phyloP scores from a whole-genome alignment of 2,888 invertebrate species.

The Ptilodon capucinus region DNA sequence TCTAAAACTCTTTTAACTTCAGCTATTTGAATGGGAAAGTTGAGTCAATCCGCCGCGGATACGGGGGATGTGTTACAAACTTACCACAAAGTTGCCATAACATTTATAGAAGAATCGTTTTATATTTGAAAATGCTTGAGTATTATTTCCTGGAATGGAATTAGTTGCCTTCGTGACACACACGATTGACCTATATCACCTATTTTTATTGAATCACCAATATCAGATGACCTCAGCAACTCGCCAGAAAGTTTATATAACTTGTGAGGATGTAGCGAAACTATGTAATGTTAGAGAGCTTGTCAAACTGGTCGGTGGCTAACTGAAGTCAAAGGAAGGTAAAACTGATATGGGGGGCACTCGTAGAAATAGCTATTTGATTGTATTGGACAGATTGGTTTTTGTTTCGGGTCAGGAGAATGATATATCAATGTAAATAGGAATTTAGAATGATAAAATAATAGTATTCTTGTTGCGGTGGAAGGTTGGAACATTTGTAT shows the following conservation, averaged over 20 bases:
- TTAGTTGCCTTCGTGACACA: constrained; percentile 64
- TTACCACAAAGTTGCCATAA: constrained; percentile 58
- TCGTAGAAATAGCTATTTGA: constrained; percentile 43
- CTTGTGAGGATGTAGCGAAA: constrained; percentile 13
- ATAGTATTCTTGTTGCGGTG: background rate
- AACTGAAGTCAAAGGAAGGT: constrained; percentile 32
- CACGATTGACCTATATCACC: constrained; percentile 65
- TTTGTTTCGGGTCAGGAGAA: constrained; percentile 33
- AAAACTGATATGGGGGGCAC: constrained; percentile 34
- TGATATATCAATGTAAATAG: constrained; percentile 26
- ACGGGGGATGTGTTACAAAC: constrained; percentile 50
- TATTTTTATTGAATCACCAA: constrained; percentile 51
- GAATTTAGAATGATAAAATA: constrained; percentile 17
- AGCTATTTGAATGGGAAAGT: constrained; percentile 49
- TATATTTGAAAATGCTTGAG: constrained; percentile 63
- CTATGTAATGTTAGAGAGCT: constrained; percentile 32
- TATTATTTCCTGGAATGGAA: constrained; percentile 47
- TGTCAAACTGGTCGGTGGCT: constrained; percentile 29
- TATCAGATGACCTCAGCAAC: constrained; percentile 36
- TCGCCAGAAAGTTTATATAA: constrained; percentile 24
- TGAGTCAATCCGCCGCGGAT: constrained; percentile 40
- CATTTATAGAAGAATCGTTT: constrained; percentile 66
- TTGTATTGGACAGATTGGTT: constrained; percentile 34
- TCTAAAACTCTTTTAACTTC: constrained; percentile 49
- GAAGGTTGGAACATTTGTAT: background rate